phyloP scores from a whole-genome alignment of 1,140 invertebrate species.

The Cotesia glomerata region DNA sequence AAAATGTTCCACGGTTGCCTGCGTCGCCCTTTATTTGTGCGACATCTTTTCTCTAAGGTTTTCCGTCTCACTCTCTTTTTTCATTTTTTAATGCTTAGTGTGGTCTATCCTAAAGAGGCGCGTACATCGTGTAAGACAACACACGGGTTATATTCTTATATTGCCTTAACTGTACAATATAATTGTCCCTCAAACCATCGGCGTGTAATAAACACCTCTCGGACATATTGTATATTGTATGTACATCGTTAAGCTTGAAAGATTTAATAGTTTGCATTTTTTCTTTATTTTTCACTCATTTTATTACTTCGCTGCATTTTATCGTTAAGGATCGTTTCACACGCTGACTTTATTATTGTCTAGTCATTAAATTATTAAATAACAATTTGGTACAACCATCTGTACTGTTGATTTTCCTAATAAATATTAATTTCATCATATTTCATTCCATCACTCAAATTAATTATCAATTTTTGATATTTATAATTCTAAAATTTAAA shows the following conservation, averaged over 20 bases:
- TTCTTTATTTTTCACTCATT: too few relatives aligned
- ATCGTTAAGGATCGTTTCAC: slow-evolving; percentile 30
- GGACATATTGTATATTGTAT: too few relatives aligned
- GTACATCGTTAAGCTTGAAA: background rate
- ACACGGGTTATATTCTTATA: too few relatives aligned
- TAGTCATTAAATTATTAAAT: too few relatives aligned
- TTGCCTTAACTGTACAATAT: too few relatives aligned
- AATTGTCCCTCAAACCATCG: too few relatives aligned
- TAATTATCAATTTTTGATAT: too few relatives aligned
- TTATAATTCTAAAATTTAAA: too few relatives aligned
- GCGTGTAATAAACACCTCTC: too few relatives aligned
- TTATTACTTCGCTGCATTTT: background rate
- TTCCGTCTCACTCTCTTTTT: slow-evolving; percentile 4
- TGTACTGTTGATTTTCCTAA: background rate
- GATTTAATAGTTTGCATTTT: too few relatives aligned
- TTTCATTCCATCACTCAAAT: too few relatives aligned
- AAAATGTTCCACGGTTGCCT: slow-evolving; percentile 57
- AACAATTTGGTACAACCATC: background rate
- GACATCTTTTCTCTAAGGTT: background rate
- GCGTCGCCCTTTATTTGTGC: slow-evolving; percentile 31
- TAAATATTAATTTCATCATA: background rate
- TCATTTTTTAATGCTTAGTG: background rate
- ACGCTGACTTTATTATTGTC: background rate
- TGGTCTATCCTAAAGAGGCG: background rate
- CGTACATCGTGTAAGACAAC: too few relatives aligned